Percentiles rank a stretch among this genome's conserved stretches.
These are phyloP conservation scores for Scaptomyza montana DNA, from an alignment of 1,140 invertebrate species.

Conservation along the genomic window DNA sequence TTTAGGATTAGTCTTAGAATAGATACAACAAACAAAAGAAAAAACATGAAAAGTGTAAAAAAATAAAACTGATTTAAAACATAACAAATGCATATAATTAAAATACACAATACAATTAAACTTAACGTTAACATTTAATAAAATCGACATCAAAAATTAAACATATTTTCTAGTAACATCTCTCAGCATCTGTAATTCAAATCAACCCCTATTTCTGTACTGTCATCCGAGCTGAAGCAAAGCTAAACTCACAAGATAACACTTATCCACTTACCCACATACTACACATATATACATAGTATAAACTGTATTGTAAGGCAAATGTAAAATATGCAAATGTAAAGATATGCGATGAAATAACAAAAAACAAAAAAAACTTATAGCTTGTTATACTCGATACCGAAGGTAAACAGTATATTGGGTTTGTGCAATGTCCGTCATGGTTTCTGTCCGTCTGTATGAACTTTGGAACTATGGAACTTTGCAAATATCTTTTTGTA, in stretches of 20 bases:
- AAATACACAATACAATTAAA: neutral
- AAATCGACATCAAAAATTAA: constrained; percentile 28
- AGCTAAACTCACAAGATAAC: constrained; percentile 32
- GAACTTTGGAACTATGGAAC: too few species aligned
- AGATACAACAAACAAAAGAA: constrained; percentile 43
- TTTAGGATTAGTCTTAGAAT: constrained; percentile 74
- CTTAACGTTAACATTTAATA: constrained; percentile 30
- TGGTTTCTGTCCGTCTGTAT: too few species aligned
- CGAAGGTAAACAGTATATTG: too few species aligned
- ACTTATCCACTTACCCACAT: constrained; percentile 7
- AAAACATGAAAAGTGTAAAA: constrained; percentile 51
- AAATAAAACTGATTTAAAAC: constrained; percentile 45
- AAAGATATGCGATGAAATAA: constrained; percentile 37
- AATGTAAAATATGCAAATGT: constrained; percentile 37
- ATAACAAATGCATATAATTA: constrained; percentile 42
- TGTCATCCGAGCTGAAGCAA: constrained; percentile 15
- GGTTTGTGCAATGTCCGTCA: too few species aligned
- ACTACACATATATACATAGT: constrained; percentile 1
- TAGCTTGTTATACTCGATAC: constrained; percentile 31
- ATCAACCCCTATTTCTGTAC: constrained; percentile 3
- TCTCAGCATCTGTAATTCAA: neutral
- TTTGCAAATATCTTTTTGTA: too few species aligned
- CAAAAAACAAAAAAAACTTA: constrained; percentile 20
- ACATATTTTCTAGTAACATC: constrained; percentile 24
- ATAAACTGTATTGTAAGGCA: constrained; percentile 32